Conservation (phyloP, 2,797 vertebrate genomes). For the Melanotaenia trifasciata region DNA sequence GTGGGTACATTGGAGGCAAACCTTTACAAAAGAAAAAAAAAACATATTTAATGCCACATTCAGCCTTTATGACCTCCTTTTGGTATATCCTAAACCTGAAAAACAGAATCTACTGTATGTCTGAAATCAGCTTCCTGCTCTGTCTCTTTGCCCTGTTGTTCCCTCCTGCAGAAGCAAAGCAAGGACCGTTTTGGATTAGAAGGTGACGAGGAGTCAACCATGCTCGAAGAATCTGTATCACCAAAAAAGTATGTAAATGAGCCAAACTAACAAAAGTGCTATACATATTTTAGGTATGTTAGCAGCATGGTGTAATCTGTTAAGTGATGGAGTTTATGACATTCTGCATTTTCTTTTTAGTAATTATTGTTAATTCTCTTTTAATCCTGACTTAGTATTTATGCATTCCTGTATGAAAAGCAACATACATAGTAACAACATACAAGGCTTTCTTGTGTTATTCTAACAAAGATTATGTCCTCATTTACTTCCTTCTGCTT, state of each 20-base stretch:
- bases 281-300: background rate
- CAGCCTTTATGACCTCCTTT: background rate
- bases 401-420: background rate
- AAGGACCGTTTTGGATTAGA: slow-evolving; percentile 98
- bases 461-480: slow-evolving; percentile 18
- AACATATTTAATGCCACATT: background rate
- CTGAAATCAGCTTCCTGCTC: background rate
- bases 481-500: slow-evolving; percentile 50
- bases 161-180: slow-evolving; percentile 92
- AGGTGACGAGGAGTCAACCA: slow-evolving; percentile 98
- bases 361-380: background rate
- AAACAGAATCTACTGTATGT: background rate
- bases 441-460: slow-evolving; percentile 28
- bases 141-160: slow-evolving; percentile 5
- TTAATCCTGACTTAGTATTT: background rate
- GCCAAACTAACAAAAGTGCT: background rate
- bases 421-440: background rate
- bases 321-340: background rate
- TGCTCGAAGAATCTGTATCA: slow-evolving; percentile 99
- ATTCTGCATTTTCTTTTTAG: background rate
- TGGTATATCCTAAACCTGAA: background rate
- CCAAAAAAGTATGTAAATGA: slow-evolving; percentile 92
- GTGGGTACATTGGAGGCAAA: background rate
- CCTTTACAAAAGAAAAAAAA: background rate
- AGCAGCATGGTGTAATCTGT: background rate